These are phyloP conservation scores for Brassicogethes aeneus DNA, from an alignment of 2,888 invertebrate genomes.

Conservation along the genomic window DNA sequence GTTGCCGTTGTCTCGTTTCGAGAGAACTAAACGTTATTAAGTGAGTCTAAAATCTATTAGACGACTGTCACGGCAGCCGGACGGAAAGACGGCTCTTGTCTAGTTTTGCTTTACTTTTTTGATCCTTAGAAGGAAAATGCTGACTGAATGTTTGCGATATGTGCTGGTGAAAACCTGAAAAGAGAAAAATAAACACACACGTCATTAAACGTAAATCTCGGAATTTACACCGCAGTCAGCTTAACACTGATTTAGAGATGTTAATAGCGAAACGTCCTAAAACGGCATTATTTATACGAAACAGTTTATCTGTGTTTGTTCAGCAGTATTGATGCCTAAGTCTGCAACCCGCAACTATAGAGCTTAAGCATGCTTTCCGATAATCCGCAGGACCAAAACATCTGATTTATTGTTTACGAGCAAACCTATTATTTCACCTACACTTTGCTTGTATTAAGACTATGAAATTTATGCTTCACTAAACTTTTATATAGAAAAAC, in stretches of 20 bases:
- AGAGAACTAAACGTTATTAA: conserved; percentile 28
- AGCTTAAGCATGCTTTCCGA: conserved; percentile 8
- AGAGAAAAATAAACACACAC: too few relatives aligned
- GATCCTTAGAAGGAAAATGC: too few relatives aligned
- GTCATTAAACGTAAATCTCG: too few relatives aligned
- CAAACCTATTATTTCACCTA: conserved; percentile 16
- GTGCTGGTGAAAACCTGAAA: too few relatives aligned
- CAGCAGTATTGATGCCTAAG: too few relatives aligned
- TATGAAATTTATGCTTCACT: too few relatives aligned
- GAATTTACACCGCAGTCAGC: too few relatives aligned
- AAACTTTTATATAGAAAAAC: too few relatives aligned
- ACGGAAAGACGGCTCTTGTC: conserved; percentile 8
- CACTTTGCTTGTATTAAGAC: too few relatives aligned
- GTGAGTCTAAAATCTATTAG: conserved; percentile 36
- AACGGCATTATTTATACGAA: neutral
- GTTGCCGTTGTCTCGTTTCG: conserved; percentile 19
- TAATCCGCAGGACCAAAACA: conserved; percentile 18
- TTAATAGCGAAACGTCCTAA: neutral
- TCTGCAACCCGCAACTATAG: too few relatives aligned
- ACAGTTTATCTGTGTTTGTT: neutral
- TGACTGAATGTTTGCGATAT: too few relatives aligned
- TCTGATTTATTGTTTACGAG: conserved; percentile 17
- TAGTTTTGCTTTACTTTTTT: conserved; percentile 12
- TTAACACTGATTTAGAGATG: neutral
- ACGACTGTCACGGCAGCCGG: conserved; percentile 27